Base-by-base conservation (phyloP, 2,888 invertebrate genomes). In the Lucinisca nassula region DNA sequence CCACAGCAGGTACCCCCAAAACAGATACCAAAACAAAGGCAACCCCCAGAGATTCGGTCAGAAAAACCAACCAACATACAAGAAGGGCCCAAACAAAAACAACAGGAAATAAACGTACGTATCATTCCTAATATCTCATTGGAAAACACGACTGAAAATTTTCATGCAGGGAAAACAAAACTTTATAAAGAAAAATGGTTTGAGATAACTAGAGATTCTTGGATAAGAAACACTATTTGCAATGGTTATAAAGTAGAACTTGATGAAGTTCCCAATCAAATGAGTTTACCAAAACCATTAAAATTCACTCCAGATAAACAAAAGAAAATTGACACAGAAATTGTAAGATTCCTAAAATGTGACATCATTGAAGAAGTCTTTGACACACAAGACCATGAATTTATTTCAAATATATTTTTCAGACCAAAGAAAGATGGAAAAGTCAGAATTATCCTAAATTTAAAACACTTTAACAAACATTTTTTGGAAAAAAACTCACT, bases 401-500 rank as follows among this genome's bases (percentile, higher is more conserved):
- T 73, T 32, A 80, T 83, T 40, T 83, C 83, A 10, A 87, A 79
- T 32, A 72, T 85, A 61, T 81, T 85, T 37, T 37, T 55, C 12
- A 55, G 85, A 24, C 78, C 79, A 30, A 78, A 82, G 67, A 82
- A 78, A 55, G 55, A 78, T 45, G 81, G 78, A 1, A 61, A 30
- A 30, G 30, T 61, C 17, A 24, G 75, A n/a, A n/a, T 85, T 17
- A 85, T 82, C 58, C 55, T 85, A 8, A 85, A 82, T 75, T 74
- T 79, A 27, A 88, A 85, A 38, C 30, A 40, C 24, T 79, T 85
- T 10, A 85, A 88, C 72, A 51, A 30, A 35, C 1, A 76, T 24
- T 45, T 70, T 37, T 79, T 88, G 45, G 75, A 79, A 35, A 12
- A n/a, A 72, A 14, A 75, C 79, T 35, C 87, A 84, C 40, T 88